Base-by-base conservation (phyloP, 1,140 invertebrate species). In the Leptinotarsa lineolata region DNA sequence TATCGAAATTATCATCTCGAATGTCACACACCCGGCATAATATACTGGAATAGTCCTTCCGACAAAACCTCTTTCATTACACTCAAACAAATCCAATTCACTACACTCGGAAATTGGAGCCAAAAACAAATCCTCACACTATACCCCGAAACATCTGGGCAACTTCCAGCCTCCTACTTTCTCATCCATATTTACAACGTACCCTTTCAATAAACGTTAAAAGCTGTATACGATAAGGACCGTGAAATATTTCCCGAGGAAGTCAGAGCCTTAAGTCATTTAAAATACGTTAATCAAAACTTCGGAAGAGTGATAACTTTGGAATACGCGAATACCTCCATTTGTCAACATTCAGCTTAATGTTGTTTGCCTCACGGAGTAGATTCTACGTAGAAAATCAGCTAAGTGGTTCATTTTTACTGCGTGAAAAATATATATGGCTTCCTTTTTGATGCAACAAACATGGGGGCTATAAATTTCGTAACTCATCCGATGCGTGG, bases 341-440 rank as follows among this genome's bases (percentile, higher is more conserved):
- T 54, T 54, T 54, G 48, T 54, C 48, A 54, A 54, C 48, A 54
- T 54, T 54, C 48, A 54, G 48, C 48, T 54, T 54, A 54, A 54
- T 54, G 48, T 18, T 54, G 48, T 54, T 54, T 54, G 48, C 48
- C 15, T 8, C 48, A 39, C 30, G 30, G 30, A 54, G 48, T 54
- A 18, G 48, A 54, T 12, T 54, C 2, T 54, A 16, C 48, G 48
- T 15, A 54, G 48, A 54, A 54, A 54, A 54, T 54, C 48, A 54
- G 48, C 48, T 54, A 54, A 54, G 48, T 54, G 48, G 48, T 54
- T 54, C 48, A 54, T 54, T 54, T 54, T 54, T 54, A 54, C 48
- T 54, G 48, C 16, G 48, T 54, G 48, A 54, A 54, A 54, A 54
- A 54, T 54, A 54, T 54, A 54, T 54, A 54, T 54, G 48, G 48